A percentile compares a stretch with the other conserved stretches of the same genome.
Conservation (phyloP, 2,113 vertebrate species). For the Salvelinus sp. region DNA sequence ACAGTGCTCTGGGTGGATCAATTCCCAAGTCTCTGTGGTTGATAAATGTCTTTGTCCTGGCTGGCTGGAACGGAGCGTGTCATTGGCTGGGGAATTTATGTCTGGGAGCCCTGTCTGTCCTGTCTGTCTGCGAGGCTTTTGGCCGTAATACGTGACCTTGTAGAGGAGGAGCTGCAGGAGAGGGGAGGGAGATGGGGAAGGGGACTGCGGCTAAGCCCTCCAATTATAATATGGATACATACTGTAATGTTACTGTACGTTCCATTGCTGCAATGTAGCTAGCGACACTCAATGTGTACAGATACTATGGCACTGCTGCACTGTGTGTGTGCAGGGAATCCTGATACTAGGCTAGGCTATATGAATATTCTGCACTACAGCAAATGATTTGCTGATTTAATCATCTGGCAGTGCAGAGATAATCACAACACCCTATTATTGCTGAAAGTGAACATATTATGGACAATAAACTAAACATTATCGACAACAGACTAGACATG, state of each 20-base stretch:
- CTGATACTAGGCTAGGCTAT: neutral
- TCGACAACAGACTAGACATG: neutral
- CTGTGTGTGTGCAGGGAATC: neutral
- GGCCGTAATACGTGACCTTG: slow-evolving; percentile 55
- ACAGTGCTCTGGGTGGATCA: slow-evolving; percentile 35
- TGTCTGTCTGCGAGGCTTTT: slow-evolving; percentile 18
- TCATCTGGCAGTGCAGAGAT: no score
- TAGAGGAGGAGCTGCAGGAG: slow-evolving; percentile 26
- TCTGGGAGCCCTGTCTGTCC: slow-evolving; percentile 17
- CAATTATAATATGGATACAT: slow-evolving; percentile 44
- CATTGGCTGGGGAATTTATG: slow-evolving; percentile 18
- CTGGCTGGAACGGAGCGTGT: neutral
- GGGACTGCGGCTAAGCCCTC: slow-evolving; percentile 20
- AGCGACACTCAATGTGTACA: neutral
- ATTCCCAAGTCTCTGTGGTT: slow-evolving; percentile 29
- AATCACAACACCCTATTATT: neutral
- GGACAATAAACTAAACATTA: neutral
- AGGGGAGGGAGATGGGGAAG: slow-evolving; percentile 7
- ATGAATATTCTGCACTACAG: no score
- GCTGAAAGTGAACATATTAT: neutral
- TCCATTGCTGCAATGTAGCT: slow-evolving; percentile 26
- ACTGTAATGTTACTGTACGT: slow-evolving; percentile 8
- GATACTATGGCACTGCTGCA: neutral
- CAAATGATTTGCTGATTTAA: no score
- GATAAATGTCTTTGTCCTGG: slow-evolving; percentile 24